These are phyloP conservation scores for Halesus radiatus DNA, from an alignment of 1,140 invertebrate genomes.

Conservation along the genomic window DNA sequence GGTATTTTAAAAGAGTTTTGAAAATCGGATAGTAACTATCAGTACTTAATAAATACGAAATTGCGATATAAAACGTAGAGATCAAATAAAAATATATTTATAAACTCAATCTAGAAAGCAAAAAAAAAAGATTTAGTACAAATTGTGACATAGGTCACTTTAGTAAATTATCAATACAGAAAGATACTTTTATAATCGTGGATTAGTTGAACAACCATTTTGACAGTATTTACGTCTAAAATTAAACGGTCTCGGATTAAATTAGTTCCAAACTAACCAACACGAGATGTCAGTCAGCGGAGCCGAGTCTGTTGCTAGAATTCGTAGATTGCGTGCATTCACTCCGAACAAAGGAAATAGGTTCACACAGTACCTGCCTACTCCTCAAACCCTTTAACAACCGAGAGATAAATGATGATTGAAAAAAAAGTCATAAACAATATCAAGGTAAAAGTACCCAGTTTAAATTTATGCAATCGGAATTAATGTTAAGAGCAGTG, in stretches of 20 bases:
- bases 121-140: neutral
- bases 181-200: neutral
- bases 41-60: too few relatives aligned
- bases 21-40: too few relatives aligned
- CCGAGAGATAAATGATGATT: neutral
- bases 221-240: neutral
- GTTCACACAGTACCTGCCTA: neutral
- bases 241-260: neutral
- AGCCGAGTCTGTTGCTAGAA: neutral
- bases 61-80: too few relatives aligned
- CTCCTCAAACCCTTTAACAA: neutral
- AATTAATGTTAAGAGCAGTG: neutral
- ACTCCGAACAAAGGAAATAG: constrained; percentile 8
- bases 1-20: too few relatives aligned
- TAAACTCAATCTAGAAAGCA: too few relatives aligned
- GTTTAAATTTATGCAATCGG: too few relatives aligned
- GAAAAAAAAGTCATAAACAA: neutral
- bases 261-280: neutral
- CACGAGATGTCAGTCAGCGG: constrained; percentile 21
- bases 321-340: neutral
- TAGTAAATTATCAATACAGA: neutral
- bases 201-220: neutral
- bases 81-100: too few relatives aligned
- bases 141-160: neutral
- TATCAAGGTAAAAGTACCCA: neutral